Evolutionary conservation across 2,113 vertebrate species (phyloP), one percentile per base, ranked within the genome.

Genomic region (Strix uralensis): DNA sequence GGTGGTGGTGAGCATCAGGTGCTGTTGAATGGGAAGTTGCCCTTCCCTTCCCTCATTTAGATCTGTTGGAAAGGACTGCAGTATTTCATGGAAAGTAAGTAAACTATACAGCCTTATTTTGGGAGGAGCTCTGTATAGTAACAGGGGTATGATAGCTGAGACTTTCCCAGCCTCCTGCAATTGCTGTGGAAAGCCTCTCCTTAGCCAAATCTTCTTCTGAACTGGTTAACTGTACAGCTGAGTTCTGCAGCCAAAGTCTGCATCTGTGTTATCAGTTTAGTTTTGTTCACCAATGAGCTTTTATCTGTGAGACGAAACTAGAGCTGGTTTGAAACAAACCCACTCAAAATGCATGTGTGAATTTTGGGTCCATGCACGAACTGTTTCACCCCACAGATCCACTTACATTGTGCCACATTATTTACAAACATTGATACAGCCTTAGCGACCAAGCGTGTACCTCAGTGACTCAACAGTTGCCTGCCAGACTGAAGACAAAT

Each of bases 361-460:
- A 55, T 75, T 82, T 63, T 55, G n/a, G 13, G 15, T 42, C 42
- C 0, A 0, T 81, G 22, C 42, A 55, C 0, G 1, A 78, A 34
- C 22, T 47, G 5, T 87, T 92, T 85, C 57, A 82, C 29, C 11
- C 38, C 38, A 69, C 15, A 78, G 51, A 51, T 42, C 19, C 67
- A 26, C 69, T 32, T 73, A 77, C 70, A 77, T 40, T 57, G 15
- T 66, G 23, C 34, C 38, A 30, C 13, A 1, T 38, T 81, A 34
- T 71, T 59, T 93, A 23, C 0, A 0, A 40, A 40, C 14, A 22
- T 47, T 47, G 22, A 6, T 47, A 62, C 0, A 72, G 8, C 36
- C 34, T 73, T 18, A 13, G 71, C 0, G 14, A 32, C 23, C 34
- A 70, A 62, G 9, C 0, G 0, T 36, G 13, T 27, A 38, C 67